Evolutionary conservation across 1,140 invertebrate species (phyloP), one percentile per base, ranked within the genome.

Genomic region (Drosophila paulistorum): DNA sequence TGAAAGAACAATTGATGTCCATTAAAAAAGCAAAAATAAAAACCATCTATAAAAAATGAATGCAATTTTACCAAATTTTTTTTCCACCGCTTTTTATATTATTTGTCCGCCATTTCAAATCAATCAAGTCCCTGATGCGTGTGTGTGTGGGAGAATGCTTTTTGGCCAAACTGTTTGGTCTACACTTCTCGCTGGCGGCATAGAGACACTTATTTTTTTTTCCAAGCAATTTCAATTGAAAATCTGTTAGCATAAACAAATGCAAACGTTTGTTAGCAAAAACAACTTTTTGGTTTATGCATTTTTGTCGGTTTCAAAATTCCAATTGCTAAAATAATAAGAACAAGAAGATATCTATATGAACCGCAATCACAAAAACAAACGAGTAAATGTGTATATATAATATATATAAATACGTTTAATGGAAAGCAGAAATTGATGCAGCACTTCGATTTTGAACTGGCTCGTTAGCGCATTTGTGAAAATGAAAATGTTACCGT

Each of bases 391-490:
- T 33, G 11, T 20, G 58, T 45, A 55, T 30, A 59, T 17, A 69
- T 78, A 30, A 81, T 17, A 67, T 78, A 30, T 6, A 30, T 72
- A 86, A 75, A 71, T 82, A 79, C 75, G 79, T 82, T 82, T 86
- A 86, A 87, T 82, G 83, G 75, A 68, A 58, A 58, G 60, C 59
- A 70, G 65, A 77, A 84, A 68, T 77, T 68, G 74, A 66, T 64
- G 66, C 26, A 67, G 57, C 59, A 14, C 13, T 62, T 42, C 4
- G 69, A 66, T 33, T 63, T 78, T 79, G 76, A 87, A 87, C 79
- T 79, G 79, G 75, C 83, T 86, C 83, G 82, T 86, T 87, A 82
- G 79, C 33, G 37, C 35, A 71, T 63, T 58, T 68, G 74, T 78
- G 82, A 76, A 82, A 79, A 71, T 68, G 69, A 79, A 70, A 86